Percentiles rank a stretch among this genome's conserved stretches.
phyloP scores from a whole-genome alignment of 2,113 vertebrate genomes.

The Clarias batrachus region DNA sequence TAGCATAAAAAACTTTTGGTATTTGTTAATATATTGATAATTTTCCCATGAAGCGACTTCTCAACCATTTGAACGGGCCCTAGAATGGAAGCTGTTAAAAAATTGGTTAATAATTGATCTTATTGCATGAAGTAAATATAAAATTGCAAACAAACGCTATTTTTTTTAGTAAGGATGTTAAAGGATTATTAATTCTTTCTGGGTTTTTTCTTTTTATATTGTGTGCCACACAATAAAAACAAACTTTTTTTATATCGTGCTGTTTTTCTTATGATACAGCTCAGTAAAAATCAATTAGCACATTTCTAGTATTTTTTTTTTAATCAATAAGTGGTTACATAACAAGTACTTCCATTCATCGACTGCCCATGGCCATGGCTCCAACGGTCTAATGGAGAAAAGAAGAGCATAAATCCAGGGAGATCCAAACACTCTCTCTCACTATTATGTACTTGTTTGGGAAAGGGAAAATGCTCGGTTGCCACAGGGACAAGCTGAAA shows the following conservation, averaged over 20 bases:
- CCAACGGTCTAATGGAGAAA: background rate
- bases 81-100: no score
- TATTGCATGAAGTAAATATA: no score
- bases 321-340: background rate
- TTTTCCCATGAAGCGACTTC: no score
- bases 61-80: no score
- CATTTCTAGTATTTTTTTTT: background rate
- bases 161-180: background rate
- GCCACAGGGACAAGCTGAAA: constrained; percentile 59
- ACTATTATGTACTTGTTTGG: constrained; percentile 31
- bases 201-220: no score
- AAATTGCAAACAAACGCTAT: no score
- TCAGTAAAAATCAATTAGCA: constrained; percentile 18
- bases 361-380: background rate
- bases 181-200: background rate
- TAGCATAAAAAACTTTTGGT: no score
- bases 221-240: background rate
- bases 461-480: constrained; percentile 50
- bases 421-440: constrained; percentile 7
- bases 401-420: constrained; percentile 24
- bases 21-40: no score
- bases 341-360: background rate
- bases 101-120: no score
- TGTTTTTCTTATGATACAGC: background rate
- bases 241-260: background rate